Evolutionary conservation across 2,113 vertebrate species (phyloP).

Genomic region (Pachyramphus minor): DNA sequence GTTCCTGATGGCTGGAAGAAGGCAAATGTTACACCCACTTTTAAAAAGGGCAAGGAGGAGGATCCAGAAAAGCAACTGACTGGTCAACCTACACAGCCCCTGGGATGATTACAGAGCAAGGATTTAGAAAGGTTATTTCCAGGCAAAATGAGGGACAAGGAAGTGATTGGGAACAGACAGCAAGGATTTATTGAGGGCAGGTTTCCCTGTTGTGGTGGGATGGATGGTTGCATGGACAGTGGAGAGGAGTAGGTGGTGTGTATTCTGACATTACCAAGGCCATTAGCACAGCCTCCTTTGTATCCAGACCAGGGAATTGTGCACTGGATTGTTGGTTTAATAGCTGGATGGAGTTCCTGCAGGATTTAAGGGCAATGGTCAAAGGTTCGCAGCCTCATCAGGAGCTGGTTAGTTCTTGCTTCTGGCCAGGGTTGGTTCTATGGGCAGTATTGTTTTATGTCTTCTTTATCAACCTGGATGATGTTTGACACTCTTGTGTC

Average conservation of each 20-base stretch:
- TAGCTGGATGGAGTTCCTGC: neutral
- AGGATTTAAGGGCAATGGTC: neutral
- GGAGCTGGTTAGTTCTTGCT: neutral
- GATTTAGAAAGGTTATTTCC: neutral
- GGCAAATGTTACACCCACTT: neutral
- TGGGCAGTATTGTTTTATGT: neutral
- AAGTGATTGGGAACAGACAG: accelerated
- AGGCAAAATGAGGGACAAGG: neutral
- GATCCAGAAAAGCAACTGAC: neutral
- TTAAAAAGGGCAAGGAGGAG: neutral
- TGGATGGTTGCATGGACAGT: neutral
- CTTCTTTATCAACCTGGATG: neutral
- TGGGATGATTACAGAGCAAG: neutral
- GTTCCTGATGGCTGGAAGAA: neutral
- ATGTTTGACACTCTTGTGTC: neutral
- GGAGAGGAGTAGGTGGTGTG: neutral
- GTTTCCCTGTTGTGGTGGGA: neutral
- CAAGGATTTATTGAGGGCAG: neutral
- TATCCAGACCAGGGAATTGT: neutral
- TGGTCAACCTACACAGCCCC: neutral
- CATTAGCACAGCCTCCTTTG: neutral
- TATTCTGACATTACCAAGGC: neutral
- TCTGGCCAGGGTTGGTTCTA: neutral
- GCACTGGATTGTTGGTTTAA: neutral
- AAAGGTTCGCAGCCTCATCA: neutral